Base-by-base conservation (phyloP, 2,113 vertebrate species). In the Psilopsiagon aymara region DNA sequence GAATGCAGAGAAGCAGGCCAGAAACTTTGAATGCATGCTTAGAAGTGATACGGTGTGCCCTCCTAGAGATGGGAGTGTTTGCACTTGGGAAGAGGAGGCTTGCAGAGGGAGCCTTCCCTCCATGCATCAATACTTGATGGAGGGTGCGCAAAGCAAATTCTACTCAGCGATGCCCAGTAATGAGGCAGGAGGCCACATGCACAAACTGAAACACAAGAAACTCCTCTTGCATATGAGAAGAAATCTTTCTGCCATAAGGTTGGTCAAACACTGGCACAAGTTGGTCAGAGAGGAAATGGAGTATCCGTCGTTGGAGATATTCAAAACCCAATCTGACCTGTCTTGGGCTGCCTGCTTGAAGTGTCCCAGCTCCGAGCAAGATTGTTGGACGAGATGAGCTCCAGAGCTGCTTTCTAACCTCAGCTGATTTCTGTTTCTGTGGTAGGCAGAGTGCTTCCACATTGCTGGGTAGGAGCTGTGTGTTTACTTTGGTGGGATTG, bases 61-160 rank as follows among this genome's bases (percentile, higher is more conserved):
- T 52, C 37, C 44, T 7, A 18, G 33, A 10, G 43, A 27, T 10
- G 10, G 39, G 19, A 47, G 35, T 6, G 20, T 41, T 49, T 12
- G 10, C 9, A 5, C 6, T 21, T 7, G 14, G 47, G 25, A 44
- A 27, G 27, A 6, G 31, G 39, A 17, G 14, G 31, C 7, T 59
- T 1, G 2, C 17, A 7, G 60, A 18, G 14, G 21, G 25, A 51
- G 5, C 44, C 51, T 43, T 52, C 24, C 13, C 11, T 3, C 0
- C 2, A 3, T 17, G 37, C 44, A 29, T 27, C 37, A 4, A 2
- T 33, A 8, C 25, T 29, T 51, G 59, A 28, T 28, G 31, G 52
- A 18, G 17, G 13, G 11, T 1, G 11, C 39, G 28, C 29, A 41
- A 47, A 55, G 35, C 51, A 21, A 27, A 6, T 17, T 79, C n/a